phyloP scores from a whole-genome alignment of 2,113 vertebrate species.

The Leucosticte australis region DNA sequence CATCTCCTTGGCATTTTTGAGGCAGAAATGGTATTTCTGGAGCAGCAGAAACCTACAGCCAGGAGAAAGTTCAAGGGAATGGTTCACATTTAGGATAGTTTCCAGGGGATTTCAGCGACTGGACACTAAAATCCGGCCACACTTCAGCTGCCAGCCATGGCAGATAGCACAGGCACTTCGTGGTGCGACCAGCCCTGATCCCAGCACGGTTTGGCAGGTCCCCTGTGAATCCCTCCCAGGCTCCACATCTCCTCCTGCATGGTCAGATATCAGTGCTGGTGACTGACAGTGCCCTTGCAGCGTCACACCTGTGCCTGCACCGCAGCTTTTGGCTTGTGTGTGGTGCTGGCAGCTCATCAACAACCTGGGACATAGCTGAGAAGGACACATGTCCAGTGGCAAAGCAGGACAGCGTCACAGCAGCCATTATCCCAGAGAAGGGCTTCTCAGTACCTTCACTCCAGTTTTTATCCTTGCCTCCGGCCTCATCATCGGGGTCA shows the following conservation, averaged over 20 bases:
- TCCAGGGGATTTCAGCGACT: not conserved
- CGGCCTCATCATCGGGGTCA: not conserved
- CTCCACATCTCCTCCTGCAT: not conserved
- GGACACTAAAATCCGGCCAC: not conserved
- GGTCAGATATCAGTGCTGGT: not conserved
- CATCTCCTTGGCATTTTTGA: not conserved
- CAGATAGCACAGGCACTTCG: not conserved
- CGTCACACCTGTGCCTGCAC: fast-evolving
- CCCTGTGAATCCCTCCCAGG: not conserved
- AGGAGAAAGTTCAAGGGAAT: not conserved
- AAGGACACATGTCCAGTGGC: fast-evolving
- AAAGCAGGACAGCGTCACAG: not conserved
- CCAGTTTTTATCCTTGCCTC: not conserved
- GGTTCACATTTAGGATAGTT: not conserved
- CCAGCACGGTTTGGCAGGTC: not conserved
- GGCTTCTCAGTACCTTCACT: not conserved
- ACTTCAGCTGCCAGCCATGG: fast-evolving
- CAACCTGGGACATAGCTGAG: not conserved
- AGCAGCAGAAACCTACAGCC: not conserved
- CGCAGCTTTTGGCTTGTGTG: fast-evolving
- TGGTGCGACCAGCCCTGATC: fast-evolving
- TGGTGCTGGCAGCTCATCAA: not conserved
- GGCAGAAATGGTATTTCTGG: not conserved
- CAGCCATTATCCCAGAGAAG: not conserved
- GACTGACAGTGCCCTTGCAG: not conserved